phyloP scores from a whole-genome alignment of 2,113 vertebrate genomes.

The Deroptyus accipitrinus region DNA sequence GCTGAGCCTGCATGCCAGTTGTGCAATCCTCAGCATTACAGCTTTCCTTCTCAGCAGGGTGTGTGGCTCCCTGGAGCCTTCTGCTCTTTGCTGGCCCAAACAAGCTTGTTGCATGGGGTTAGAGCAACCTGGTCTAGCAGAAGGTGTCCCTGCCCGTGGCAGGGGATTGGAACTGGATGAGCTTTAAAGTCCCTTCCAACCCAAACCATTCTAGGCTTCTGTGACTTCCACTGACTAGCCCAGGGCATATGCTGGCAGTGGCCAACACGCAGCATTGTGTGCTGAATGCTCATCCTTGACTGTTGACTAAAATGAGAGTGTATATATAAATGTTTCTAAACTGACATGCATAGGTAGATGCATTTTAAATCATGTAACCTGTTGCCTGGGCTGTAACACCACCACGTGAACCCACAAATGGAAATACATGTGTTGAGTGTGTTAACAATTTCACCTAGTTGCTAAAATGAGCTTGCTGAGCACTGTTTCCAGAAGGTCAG shows the following conservation, averaged over 20 bases:
- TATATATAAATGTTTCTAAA: neutral
- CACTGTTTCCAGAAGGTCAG: neutral
- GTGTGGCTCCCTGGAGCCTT: neutral
- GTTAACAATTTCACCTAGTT: neutral
- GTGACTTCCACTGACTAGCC: neutral
- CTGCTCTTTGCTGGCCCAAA: neutral
- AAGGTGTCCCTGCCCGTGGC: neutral
- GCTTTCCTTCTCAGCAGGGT: too few species aligned
- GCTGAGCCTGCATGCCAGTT: accelerated
- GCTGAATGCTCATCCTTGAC: neutral
- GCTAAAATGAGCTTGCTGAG: neutral
- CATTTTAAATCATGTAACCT: neutral
- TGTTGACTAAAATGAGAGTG: neutral
- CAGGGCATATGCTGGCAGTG: neutral
- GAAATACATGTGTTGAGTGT: neutral
- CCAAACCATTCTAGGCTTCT: neutral
- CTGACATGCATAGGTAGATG: neutral
- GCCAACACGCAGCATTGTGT: neutral
- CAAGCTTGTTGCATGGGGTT: neutral
- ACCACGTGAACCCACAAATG: neutral
- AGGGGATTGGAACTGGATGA: neutral
- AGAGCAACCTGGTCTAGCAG: neutral
- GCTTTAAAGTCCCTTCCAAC: neutral
- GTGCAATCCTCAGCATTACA: accelerated
- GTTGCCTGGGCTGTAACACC: neutral